Percentiles rank a stretch among this genome's conserved stretches.
phyloP scores from a whole-genome alignment of 1,140 invertebrate genomes.

The Mycetomoellerius zeteki region DNA sequence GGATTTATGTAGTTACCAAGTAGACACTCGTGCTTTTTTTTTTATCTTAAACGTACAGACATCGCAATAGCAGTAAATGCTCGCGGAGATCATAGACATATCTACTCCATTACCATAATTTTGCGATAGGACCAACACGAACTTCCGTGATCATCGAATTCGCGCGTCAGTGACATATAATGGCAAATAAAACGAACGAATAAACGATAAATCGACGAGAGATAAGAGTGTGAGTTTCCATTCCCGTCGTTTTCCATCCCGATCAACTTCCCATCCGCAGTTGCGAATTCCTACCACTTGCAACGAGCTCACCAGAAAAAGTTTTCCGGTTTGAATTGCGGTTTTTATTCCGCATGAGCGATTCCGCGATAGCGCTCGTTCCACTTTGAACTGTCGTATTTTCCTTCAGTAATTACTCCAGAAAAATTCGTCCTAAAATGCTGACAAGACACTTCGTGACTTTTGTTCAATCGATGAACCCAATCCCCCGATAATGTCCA shows the following conservation, averaged over 20 bases:
- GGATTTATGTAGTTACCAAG: background rate
- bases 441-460: slow-evolving; percentile 55
- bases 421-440: slow-evolving; percentile 58
- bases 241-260: slow-evolving; percentile 5
- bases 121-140: background rate
- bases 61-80: background rate
- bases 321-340: slow-evolving; percentile 63
- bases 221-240: slow-evolving; percentile 40
- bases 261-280: slow-evolving; percentile 11
- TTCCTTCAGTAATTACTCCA: slow-evolving; percentile 45
- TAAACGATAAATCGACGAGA: slow-evolving; percentile 48
- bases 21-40: background rate
- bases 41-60: background rate
- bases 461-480: slow-evolving; percentile 13
- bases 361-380: slow-evolving; percentile 54
- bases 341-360: slow-evolving; percentile 63
- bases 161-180: slow-evolving; percentile 31
- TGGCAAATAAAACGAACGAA: slow-evolving; percentile 54
- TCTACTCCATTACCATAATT: background rate
- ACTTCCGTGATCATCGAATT: background rate
- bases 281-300: slow-evolving; percentile 10
- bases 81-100: background rate
- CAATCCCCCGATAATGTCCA: slow-evolving; percentile 23
- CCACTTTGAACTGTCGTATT: slow-evolving; percentile 41
- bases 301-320: slow-evolving; percentile 47